Conservation (phyloP, 2,113 vertebrate species). For the Euleptes europaea region DNA sequence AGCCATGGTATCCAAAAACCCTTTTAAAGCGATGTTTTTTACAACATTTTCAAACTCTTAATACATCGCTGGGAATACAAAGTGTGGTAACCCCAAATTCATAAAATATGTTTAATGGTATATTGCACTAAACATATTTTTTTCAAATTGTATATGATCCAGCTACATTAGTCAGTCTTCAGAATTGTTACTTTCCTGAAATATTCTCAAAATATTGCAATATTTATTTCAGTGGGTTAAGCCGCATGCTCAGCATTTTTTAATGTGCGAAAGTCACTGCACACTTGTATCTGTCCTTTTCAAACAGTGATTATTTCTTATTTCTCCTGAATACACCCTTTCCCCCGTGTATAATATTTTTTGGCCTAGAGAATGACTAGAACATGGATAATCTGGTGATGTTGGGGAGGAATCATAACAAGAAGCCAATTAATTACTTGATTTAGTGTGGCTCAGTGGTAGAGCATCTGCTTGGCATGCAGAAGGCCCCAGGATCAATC, state of each 20-base stretch:
- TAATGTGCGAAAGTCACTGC: too few species aligned
- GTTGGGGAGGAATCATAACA: neutral
- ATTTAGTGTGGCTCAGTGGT: too few species aligned
- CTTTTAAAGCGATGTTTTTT: too few species aligned
- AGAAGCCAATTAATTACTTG: neutral
- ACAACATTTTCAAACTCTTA: too few species aligned
- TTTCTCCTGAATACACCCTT: neutral
- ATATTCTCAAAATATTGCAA: neutral
- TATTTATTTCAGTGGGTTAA: neutral
- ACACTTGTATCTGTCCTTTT: neutral
- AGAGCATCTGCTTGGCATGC: too few species aligned
- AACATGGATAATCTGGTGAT: neutral
- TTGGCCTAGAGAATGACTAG: neutral
- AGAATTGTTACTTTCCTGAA: neutral
- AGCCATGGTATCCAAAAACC: too few species aligned
- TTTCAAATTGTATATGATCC: neutral
- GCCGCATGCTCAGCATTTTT: neutral
- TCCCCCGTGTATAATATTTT: neutral
- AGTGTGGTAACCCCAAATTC: too few species aligned
- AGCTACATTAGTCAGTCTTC: neutral
- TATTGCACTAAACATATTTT: neutral
- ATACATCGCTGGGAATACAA: too few species aligned
- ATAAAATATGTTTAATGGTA: too few species aligned
- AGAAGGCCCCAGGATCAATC: too few species aligned
- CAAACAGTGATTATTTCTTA: neutral